Conservation (phyloP, 2,888 invertebrate genomes). For the Trisateles emortualis region DNA sequence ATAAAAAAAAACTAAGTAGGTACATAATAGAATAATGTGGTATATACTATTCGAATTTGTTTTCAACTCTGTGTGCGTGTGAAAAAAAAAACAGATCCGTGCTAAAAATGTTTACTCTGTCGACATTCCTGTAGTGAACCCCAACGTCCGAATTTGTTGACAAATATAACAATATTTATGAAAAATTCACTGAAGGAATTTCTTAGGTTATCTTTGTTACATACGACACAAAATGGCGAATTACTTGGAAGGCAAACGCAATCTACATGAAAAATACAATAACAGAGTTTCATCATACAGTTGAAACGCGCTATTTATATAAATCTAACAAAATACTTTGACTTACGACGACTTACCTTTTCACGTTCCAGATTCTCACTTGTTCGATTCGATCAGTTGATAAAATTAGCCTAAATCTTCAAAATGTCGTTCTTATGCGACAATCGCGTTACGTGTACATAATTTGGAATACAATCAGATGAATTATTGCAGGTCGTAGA, state of each 20-base stretch:
- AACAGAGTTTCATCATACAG: no score
- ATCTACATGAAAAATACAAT: background rate
- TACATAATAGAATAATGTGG: no score
- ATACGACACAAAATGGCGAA: constrained; percentile 36
- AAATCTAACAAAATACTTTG: background rate
- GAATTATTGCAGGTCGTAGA: background rate
- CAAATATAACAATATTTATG: constrained; percentile 3
- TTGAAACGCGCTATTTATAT: no score
- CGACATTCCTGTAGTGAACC: constrained; percentile 19
- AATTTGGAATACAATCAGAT: background rate
- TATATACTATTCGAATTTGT: no score
- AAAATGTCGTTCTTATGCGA: background rate
- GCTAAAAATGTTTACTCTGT: constrained; percentile 13
- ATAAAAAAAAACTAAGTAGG: no score
- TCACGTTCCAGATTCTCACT: constrained; percentile 41
- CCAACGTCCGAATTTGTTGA: constrained; percentile 20
- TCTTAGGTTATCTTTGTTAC: constrained; percentile 36
- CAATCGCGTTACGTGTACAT: constrained; percentile 10
- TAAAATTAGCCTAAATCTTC: constrained; percentile 30
- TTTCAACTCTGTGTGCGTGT: no score
- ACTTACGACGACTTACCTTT: constrained; percentile 23
- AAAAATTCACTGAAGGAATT: background rate
- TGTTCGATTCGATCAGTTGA: constrained; percentile 1
- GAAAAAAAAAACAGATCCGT: background rate
- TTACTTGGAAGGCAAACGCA: background rate